Percentiles rank a stretch among this genome's conserved stretches.
phyloP scores from a whole-genome alignment of 2,113 vertebrate species.

The Leucopsar rothschildi region DNA sequence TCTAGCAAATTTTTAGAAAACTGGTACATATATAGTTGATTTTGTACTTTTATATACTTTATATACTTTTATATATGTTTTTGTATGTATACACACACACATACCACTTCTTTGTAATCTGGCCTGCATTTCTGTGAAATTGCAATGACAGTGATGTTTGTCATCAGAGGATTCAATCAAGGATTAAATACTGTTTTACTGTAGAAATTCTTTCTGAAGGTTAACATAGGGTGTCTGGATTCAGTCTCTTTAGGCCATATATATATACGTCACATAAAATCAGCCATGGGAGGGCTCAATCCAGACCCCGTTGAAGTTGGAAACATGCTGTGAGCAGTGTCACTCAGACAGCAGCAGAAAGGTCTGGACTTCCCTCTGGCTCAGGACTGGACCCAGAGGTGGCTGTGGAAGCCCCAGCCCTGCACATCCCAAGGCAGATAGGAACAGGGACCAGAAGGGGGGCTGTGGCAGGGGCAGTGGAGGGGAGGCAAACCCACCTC shows the following conservation, averaged over 20 bases:
- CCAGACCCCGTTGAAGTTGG: not conserved
- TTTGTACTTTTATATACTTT: not conserved
- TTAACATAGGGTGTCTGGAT: not conserved
- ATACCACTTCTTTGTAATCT: not conserved
- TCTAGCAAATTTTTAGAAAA: not conserved
- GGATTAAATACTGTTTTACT: not conserved
- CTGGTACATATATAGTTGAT: not conserved
- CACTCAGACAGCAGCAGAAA: not conserved
- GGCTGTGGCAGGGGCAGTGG: not conserved
- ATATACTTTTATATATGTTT: not conserved
- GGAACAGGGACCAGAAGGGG: not conserved
- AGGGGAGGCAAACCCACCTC: not conserved
- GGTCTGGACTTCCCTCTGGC: not conserved
- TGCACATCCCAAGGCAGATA: not conserved
- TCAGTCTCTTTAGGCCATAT: not conserved
- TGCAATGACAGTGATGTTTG: not conserved
- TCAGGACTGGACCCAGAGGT: not conserved
- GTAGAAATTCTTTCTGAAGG: not conserved
- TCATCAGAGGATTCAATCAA: not conserved
- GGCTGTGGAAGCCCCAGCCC: not conserved
- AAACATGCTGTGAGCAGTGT: accelerated
- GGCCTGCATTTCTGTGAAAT: not conserved
- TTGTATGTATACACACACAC: not conserved
- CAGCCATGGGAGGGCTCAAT: accelerated
- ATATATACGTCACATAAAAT: not conserved